Base-by-base conservation (phyloP, 2,888 invertebrate genomes). In the Amblyteles armatorius region DNA sequence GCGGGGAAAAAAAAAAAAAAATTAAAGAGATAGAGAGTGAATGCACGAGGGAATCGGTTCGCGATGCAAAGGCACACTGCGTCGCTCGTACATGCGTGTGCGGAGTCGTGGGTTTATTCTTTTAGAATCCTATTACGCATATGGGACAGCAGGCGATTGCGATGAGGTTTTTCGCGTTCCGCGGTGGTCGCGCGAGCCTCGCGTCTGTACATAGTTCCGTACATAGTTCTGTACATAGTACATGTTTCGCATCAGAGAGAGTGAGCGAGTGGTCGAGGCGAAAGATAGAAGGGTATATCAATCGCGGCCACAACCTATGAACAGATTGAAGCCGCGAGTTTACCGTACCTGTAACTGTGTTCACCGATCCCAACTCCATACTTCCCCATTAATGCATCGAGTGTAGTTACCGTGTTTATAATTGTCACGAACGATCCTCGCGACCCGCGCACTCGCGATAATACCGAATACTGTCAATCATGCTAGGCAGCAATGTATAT, bases 61-160 rank as follows among this genome's bases (percentile, higher is more conserved):
- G 33, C 68, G 36, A 72, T 74, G 76, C 65, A 57, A 48, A 73
- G 44, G 48, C 40, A 68, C 57, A 71, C 78, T 40, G 73, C 65
- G 44, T 36, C 71, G 33, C 65, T 48, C 48, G 65, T 71, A 44
- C 63, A 26, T 48, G 48, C 67, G 26, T 68, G 19, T 48, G 40
- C 40, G 73, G 52, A 52, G 19, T 36, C 29, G 36, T 11, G 48
- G 63, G 63, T 29, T 11, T 57, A 36, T 40, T 52, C 65, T 76
- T 74, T 78, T 73, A 78, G 69, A 84, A 84, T 81, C 84, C 81
- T 65, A 78, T 84, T 84, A 84, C 81, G 84, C 84, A 84, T 81
- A 84, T 78, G 69, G 81, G 69, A 79, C 84, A 74, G 63, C 63
- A n/a, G 44, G 29, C 73, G 81, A 84, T 82, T 84, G 84, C 78